These are phyloP conservation scores for Pterostichus niger DNA, from an alignment of 2,888 invertebrate genomes.

Conservation along the genomic window DNA sequence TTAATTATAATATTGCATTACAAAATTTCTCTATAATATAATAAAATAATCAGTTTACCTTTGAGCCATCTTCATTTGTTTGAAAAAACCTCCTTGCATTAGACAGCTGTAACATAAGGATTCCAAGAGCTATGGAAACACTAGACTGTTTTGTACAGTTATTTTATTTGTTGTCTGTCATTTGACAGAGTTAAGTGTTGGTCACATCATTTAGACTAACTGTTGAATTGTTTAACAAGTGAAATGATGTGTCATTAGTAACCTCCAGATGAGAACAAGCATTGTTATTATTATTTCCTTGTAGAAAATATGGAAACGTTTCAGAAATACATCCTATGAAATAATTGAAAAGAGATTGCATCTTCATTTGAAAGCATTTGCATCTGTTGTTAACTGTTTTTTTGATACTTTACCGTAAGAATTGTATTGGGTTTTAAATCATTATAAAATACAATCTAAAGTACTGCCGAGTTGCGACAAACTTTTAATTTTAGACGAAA, in stretches of 20 bases:
- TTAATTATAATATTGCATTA: too few species aligned
- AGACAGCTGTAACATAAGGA: conserved; percentile 20
- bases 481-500: too few species aligned
- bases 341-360: too few species aligned
- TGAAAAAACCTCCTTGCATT: not conserved
- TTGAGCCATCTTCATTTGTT: conserved; percentile 1
- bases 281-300: not conserved
- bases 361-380: not conserved
- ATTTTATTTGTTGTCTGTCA: conserved; percentile 20
- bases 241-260: conserved; percentile 40
- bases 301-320: conserved; percentile 1
- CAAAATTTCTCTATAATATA: too few species aligned
- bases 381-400: not conserved
- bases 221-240: conserved; percentile 18
- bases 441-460: too few species aligned
- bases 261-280: not conserved
- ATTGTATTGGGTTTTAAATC: too few species aligned
- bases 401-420: not conserved
- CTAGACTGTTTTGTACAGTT: conserved; percentile 20
- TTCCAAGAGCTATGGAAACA: conserved; percentile 27
- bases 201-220: conserved; percentile 34
- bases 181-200: not conserved
- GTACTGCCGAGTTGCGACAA: too few species aligned
- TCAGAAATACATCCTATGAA: too few species aligned
- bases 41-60: too few species aligned